Base-by-base conservation (phyloP, 2,113 vertebrate species). In the Cryptomyrus ogoouensis region DNA sequence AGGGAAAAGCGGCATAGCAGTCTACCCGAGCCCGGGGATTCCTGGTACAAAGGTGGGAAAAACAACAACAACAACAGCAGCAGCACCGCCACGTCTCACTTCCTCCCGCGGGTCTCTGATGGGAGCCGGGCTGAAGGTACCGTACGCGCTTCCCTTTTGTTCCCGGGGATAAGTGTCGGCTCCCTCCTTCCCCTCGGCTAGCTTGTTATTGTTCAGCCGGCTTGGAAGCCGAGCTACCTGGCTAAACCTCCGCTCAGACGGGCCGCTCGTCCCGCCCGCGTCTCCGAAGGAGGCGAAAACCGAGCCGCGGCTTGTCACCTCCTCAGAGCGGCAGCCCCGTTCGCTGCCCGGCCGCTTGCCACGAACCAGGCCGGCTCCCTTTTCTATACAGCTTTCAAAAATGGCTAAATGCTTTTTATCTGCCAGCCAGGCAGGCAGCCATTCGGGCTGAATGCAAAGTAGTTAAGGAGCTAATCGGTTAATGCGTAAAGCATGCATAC, bases 21-120 rank as follows among this genome's bases (percentile, higher is more conserved):
- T 58, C 77, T 62, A 85, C 89, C 84, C 39, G 52, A 89, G 89
- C 35, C 77, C 89, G 89, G 53, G 89, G 89, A 62, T 85, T 84
- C 50, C 89, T 58, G 53, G 35, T 62, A 62, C 80, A 62, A 89
- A 39, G 39, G 87, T 50, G 77, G 49, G 35, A 24, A 46, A 85
- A 89, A 87, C 15, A 88, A 74, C 58, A 74, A 12, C 46, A 47
- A 88, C 39, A 62, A 49, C 39, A 84, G 19, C 24, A 62, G 2
- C n/a, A n/a, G 44, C 83, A 5, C 5, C 83, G 39, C 10, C 39
- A 44, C 88, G 9, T 52, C 66, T 52, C 66, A 27, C 49, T 56
- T 89, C 88, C 15, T 56, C 49, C 46, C 21, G 89, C 77, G 27
- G 74, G 49, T 27, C 80, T 47, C 89, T 47, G 77, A 24, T 47